Evolutionary conservation across 2,888 invertebrate genomes (phyloP), one percentile per base, ranked within the genome.

Genomic region (Anagyrus pseudococci): DNA sequence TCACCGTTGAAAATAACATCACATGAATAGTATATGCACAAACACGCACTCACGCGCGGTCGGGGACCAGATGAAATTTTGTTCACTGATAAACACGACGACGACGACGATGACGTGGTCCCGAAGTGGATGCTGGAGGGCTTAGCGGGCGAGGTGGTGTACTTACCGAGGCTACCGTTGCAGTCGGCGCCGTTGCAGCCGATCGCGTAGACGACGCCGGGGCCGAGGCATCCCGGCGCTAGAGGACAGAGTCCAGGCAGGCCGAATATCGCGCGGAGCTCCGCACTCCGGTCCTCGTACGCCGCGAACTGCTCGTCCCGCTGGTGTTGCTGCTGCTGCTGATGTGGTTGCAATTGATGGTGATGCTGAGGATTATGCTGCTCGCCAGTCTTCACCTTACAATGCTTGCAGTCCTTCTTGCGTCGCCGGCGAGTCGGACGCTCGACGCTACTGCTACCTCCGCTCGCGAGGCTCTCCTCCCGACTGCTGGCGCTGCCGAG

Each of bases 391-490:
- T 71, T 72, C 50, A 54, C 69, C 37, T 70, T 74, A 63, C 80
- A 80, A 48, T 78, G 77, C 53, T 78, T 80, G 66, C 79, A 80
- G 61, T 79, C 79, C 62, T 77, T 78, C 60, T 79, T 80, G 50
- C 71, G 68, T 8, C 80, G 72, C 25, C 77, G 69, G n/a, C 73
- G 72, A 7, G 66, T 58, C n/a, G 68, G 68, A 50, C 70, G 62
- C 19, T 68, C 60, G 25, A 37, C 22, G 29, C 54, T 57, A 33
- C 58, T 55, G 48, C 55, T 17, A 19, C 37, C 47, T n/a, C 47
- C 33, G 22, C 48, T 48, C 47, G 40, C 25, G 26, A 47, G 55
- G 49, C 50, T 33, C 10, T 26, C 53, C n/a, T 58, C 53, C 25
- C 47, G 56, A 43, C 62, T 33, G 54, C 55, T 50, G 19, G 29